Evolutionary conservation across 2,888 invertebrate genomes (phyloP).

Genomic region (Leptopilina myrica): DNA sequence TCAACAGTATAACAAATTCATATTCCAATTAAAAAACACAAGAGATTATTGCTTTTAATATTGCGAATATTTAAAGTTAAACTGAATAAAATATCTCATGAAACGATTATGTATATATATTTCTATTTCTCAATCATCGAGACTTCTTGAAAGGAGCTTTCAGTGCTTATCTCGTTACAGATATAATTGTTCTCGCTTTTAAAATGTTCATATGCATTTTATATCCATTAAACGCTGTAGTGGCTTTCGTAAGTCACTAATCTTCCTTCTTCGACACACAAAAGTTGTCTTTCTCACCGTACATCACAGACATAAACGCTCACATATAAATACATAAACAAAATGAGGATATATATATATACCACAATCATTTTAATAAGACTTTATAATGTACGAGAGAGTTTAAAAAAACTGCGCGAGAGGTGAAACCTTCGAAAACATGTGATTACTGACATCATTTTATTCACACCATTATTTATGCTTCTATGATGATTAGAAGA

Average conservation of each 20-base stretch:
- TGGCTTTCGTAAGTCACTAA: slow-evolving; percentile 6
- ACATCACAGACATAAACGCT: neutral
- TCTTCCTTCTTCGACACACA: slow-evolving; percentile 16
- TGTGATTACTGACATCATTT: slow-evolving; percentile 19
- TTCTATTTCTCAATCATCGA: slow-evolving; percentile 24
- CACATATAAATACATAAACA: too few species aligned
- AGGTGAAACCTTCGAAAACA: slow-evolving; percentile 16
- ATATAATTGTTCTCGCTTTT: slow-evolving; percentile 20
- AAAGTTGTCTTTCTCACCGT: neutral
- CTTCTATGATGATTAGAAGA: slow-evolving; percentile 14
- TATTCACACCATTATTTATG: slow-evolving; percentile 22
- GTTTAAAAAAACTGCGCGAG: neutral
- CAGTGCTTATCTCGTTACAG: slow-evolving; percentile 22
- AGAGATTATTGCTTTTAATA: too few species aligned
- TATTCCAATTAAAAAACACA: too few species aligned
- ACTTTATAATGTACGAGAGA: neutral
- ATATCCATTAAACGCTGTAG: neutral
- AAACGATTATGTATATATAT: neutral
- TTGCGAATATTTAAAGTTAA: too few species aligned
- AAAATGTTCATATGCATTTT: neutral
- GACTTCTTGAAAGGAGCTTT: slow-evolving; percentile 18
- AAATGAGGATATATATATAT: too few species aligned
- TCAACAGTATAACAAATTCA: too few species aligned
- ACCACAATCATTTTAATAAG: slow-evolving; percentile 11
- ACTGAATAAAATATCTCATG: too few species aligned